Percentiles rank a stretch among this genome's conserved stretches.
phyloP scores from a whole-genome alignment of 2,113 vertebrate genomes.

The Oreochromis niloticus region DNA sequence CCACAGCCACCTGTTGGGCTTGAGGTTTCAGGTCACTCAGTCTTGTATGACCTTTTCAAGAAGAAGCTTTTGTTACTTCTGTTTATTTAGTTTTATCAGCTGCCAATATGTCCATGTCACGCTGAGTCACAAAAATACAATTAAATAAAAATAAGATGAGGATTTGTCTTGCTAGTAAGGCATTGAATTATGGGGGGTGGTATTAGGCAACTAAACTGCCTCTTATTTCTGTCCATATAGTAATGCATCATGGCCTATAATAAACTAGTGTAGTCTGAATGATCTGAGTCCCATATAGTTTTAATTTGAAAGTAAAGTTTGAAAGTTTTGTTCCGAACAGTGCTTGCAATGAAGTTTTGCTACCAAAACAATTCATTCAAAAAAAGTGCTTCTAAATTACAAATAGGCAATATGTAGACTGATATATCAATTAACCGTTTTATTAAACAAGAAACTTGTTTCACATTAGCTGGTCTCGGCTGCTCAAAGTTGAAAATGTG shows the following conservation, averaged over 20 bases:
- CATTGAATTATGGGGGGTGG: background rate
- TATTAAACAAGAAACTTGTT: background rate
- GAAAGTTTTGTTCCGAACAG: too few species aligned
- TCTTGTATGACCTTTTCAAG: background rate
- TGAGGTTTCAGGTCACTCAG: slow-evolving; percentile 1
- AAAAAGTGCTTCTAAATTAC: too few species aligned
- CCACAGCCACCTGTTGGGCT: slow-evolving; percentile 6
- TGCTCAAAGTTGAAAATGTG: background rate
- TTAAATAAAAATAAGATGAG: background rate
- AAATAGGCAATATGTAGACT: background rate
- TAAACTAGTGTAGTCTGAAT: too few species aligned
- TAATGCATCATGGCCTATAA: background rate
- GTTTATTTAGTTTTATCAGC: background rate
- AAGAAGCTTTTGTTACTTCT: background rate
- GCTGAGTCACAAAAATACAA: background rate
- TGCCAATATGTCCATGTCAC: background rate
- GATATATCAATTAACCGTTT: background rate
- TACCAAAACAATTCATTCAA: too few species aligned
- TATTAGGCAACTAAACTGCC: background rate
- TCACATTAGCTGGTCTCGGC: background rate
- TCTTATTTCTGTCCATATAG: background rate
- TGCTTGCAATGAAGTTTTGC: too few species aligned
- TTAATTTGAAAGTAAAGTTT: too few species aligned
- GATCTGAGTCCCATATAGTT: too few species aligned
- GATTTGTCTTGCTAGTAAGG: background rate